Evolutionary conservation across 2,888 invertebrate genomes (phyloP).

Genomic region (Blastobasis lacticolella): DNA sequence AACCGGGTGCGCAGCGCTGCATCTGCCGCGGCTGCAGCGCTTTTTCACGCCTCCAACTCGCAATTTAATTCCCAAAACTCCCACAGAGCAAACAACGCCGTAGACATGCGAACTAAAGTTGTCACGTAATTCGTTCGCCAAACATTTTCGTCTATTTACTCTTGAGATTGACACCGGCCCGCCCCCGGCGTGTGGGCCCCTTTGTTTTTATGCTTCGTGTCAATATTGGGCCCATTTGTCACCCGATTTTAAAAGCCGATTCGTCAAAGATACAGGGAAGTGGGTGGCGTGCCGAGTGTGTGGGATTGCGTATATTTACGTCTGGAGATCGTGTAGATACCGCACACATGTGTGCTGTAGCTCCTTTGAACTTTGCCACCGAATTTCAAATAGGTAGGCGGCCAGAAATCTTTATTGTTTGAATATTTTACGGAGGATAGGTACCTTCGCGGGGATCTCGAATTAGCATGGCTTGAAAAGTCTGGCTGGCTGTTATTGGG

Average conservation of each 20-base stretch:
- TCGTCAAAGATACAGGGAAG: conserved; percentile 37
- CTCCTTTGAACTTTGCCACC: conserved; percentile 30
- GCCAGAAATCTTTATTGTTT: neutral
- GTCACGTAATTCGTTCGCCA: conserved; percentile 69
- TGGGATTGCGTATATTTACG: conserved; percentile 29
- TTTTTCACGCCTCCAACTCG: conserved; percentile 32
- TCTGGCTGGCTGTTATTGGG: too few relatives aligned
- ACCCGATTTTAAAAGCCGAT: conserved; percentile 38
- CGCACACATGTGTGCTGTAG: conserved; percentile 2
- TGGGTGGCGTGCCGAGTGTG: conserved; percentile 42
- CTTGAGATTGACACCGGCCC: conserved; percentile 65
- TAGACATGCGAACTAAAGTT: conserved; percentile 46
- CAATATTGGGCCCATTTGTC: conserved; percentile 41
- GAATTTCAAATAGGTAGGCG: conserved; percentile 24
- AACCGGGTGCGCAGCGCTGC: conserved; percentile 2
- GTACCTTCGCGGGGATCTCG: too few relatives aligned
- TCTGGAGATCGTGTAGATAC: conserved; percentile 13
- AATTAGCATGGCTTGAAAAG: too few relatives aligned
- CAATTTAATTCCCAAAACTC: conserved; percentile 35
- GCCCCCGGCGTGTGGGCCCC: conserved; percentile 47
- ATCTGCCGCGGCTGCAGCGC: conserved; percentile 11
- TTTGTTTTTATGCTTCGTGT: conserved; percentile 66
- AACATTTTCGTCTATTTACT: conserved; percentile 60
- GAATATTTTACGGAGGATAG: neutral
- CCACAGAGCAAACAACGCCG: conserved; percentile 35